These are phyloP conservation scores for Bubo scandiacus DNA, from an alignment of 2,113 vertebrate genomes.

Conservation along the genomic window DNA sequence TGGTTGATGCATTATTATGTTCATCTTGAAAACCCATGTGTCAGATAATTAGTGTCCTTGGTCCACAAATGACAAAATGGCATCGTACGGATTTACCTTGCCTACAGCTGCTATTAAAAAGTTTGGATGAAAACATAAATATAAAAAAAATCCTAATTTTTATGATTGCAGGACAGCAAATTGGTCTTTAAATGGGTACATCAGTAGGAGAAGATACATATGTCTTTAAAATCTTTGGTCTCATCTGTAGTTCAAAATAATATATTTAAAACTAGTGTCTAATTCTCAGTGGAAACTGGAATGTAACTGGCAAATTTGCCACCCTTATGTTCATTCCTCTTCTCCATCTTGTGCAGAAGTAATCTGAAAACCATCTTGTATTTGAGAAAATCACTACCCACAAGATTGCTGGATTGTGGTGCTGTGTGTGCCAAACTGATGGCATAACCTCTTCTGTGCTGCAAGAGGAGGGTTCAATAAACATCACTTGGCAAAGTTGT, in stretches of 20 bases:
- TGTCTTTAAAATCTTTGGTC: background rate
- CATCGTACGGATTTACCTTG: background rate
- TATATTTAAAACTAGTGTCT: background rate
- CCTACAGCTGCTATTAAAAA: background rate
- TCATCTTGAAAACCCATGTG: background rate
- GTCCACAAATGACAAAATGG: background rate
- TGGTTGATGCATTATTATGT: background rate
- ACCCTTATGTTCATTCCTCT: background rate
- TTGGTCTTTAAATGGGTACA: background rate
- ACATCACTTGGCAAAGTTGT: background rate
- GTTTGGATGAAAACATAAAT: background rate
- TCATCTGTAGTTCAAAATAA: background rate
- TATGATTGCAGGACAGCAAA: background rate
- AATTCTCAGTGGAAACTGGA: background rate
- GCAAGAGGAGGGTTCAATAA: background rate
- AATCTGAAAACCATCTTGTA: background rate
- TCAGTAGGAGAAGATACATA: fast-evolving
- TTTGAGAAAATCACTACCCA: background rate
- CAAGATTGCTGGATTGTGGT: background rate
- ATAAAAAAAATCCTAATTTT: background rate
- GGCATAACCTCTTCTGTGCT: background rate
- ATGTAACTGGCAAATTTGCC: background rate
- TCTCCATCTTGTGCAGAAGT: background rate
- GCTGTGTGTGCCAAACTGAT: fast-evolving
- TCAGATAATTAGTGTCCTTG: background rate